These are phyloP conservation scores for Pomatostomus ruficeps DNA, from an alignment of 2,113 vertebrate species.

Conservation along the genomic window DNA sequence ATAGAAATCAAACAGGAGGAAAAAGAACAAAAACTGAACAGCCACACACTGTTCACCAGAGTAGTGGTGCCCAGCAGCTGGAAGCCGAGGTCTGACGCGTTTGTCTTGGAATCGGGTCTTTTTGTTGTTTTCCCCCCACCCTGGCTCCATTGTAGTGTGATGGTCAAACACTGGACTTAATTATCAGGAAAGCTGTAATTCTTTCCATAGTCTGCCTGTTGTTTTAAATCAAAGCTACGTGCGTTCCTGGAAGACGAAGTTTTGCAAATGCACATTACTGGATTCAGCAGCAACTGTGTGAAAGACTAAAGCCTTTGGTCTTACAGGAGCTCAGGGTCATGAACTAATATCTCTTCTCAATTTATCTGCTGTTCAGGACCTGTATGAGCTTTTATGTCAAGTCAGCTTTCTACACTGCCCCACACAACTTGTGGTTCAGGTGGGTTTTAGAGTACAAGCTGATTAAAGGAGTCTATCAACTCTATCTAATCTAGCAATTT, in stretches of 20 bases:
- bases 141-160: background rate
- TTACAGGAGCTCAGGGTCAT: background rate
- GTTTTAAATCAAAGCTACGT: background rate
- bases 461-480: background rate
- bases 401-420: background rate
- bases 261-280: background rate
- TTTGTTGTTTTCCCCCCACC: background rate
- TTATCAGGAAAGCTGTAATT: background rate
- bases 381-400: background rate
- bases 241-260: background rate
- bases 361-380: background rate
- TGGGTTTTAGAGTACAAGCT: background rate
- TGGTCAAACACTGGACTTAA: background rate
- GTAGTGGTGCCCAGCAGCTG: background rate
- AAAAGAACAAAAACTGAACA: fast-evolving
- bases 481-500: background rate
- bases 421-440: background rate
- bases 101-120: background rate
- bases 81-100: background rate
- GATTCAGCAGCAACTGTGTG: background rate
- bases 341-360: background rate
- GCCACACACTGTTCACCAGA: too few species aligned
- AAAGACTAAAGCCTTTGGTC: background rate
- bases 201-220: background rate
- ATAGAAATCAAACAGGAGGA: background rate